Percentiles rank a stretch among this genome's conserved stretches.
Conservation (phyloP, 2,113 vertebrate species). For the Verasper variegatus region DNA sequence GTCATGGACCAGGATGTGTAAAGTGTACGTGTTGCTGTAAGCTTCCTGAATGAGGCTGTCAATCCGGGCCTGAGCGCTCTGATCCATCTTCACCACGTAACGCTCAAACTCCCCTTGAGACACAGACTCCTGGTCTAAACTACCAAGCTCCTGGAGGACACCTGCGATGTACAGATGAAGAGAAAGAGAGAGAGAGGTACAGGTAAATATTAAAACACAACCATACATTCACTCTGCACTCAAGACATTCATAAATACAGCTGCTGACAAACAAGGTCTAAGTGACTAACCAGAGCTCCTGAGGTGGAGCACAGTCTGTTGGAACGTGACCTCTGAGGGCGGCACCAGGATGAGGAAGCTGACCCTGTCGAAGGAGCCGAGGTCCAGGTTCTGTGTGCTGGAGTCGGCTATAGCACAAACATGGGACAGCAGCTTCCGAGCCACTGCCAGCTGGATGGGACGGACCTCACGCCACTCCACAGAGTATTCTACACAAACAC, state of each 20-base stretch:
- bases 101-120: constrained; percentile 87
- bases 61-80: constrained; percentile 87
- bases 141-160: constrained; percentile 91
- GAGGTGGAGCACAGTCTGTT: constrained; percentile 92
- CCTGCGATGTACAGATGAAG: constrained; percentile 77
- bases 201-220: constrained; percentile 1
- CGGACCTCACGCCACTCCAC: constrained; percentile 86
- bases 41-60: constrained; percentile 90
- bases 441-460: constrained; percentile 94
- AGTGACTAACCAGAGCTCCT: constrained; percentile 90
- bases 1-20: constrained; percentile 96
- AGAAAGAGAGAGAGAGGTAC: background rate
- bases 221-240: background rate
- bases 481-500: constrained; percentile 71
- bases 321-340: constrained; percentile 95
- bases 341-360: constrained; percentile 95
- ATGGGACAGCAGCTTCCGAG: constrained; percentile 95
- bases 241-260: background rate
- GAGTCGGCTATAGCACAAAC: constrained; percentile 98
- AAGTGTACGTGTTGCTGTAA: constrained; percentile 90
- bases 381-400: constrained; percentile 95
- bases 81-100: constrained; percentile 91
- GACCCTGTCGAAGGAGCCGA: constrained; percentile 93
- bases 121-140: constrained; percentile 87
- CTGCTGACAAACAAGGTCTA: background rate